Percentiles rank a stretch among this genome's conserved stretches.
Conservation (phyloP, 2,113 vertebrate species). For the Psittacus erithacus region DNA sequence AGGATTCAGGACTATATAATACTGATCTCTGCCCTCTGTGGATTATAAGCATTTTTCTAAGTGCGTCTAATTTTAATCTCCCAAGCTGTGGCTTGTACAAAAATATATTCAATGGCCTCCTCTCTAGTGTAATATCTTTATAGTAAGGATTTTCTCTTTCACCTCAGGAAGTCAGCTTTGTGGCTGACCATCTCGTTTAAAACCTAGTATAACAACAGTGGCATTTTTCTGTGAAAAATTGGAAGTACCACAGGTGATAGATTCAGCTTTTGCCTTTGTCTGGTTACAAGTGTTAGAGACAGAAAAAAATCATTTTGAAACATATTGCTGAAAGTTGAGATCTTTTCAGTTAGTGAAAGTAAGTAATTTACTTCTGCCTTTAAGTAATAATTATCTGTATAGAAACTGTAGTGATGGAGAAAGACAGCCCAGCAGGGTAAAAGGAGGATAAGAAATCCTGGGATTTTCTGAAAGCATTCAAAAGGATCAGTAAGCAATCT, state of each 20-base stretch:
- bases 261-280: constrained; percentile 28
- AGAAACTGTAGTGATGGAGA: constrained; percentile 25
- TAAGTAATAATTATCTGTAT: constrained; percentile 38
- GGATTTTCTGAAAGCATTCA: constrained; percentile 22
- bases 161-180: constrained; percentile 55
- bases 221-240: constrained; percentile 46
- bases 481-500: constrained; percentile 9
- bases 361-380: constrained; percentile 43
- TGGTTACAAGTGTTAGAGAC: neutral
- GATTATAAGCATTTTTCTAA: constrained; percentile 57
- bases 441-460: constrained; percentile 31
- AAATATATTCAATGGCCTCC: constrained; percentile 51
- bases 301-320: constrained; percentile 35
- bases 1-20: constrained; percentile 52
- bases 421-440: constrained; percentile 21
- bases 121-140: constrained; percentile 52
- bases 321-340: constrained; percentile 25
- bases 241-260: constrained; percentile 25
- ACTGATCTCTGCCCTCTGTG: constrained; percentile 60
- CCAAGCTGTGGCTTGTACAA: constrained; percentile 58
- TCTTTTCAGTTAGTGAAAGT: constrained; percentile 37
- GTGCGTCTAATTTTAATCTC: constrained; percentile 69
- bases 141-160: constrained; percentile 56
- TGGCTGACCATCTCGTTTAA: constrained; percentile 35
- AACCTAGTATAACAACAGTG: constrained; percentile 7